phyloP scores from a whole-genome alignment of 2,113 vertebrate species.

The Pholis gunnellus region DNA sequence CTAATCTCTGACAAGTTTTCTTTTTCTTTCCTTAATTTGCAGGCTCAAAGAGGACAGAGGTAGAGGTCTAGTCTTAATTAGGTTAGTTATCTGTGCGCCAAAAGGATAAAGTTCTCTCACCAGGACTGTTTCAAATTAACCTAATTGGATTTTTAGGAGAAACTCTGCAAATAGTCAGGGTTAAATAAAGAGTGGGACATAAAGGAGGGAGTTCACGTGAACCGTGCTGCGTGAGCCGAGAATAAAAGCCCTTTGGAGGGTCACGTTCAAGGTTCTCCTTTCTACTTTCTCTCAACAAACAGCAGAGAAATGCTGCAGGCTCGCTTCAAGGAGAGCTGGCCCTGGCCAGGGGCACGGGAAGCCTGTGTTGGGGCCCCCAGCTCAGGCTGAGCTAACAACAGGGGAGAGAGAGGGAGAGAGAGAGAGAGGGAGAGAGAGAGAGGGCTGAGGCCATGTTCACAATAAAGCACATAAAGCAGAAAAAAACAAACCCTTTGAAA shows the following conservation, averaged over 20 bases:
- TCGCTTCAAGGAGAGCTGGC: conserved; percentile 62
- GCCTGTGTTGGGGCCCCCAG: conserved; percentile 48
- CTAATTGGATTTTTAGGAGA: conserved; percentile 85
- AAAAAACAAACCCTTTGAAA: neutral
- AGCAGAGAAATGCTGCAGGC: conserved; percentile 68
- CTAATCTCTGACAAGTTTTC: conserved; percentile 79
- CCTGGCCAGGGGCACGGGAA: conserved; percentile 44
- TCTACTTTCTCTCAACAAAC: conserved; percentile 73
- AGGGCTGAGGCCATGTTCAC: conserved; percentile 6
- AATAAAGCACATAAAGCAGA: neutral
- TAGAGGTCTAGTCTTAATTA: conserved; percentile 81
- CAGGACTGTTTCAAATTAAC: conserved; percentile 81
- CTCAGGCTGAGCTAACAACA: conserved; percentile 51
- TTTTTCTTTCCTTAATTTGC: conserved; percentile 78
- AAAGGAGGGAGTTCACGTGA: conserved; percentile 60
- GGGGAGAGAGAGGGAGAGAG: neutral
- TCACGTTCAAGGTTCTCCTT: conserved; percentile 77
- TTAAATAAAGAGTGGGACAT: conserved; percentile 77
- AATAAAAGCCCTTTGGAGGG: conserved; percentile 72
- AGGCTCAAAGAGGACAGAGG: conserved; percentile 75
- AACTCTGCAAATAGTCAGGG: conserved; percentile 79
- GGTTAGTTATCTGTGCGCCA: conserved; percentile 83
- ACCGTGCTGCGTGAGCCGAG: conserved; percentile 58
- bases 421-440: neutral
- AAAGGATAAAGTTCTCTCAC: conserved; percentile 82